Evolutionary conservation across 2,797 vertebrate genomes (phyloP).

Genomic region (Paramormyrops hopkinsi): DNA sequence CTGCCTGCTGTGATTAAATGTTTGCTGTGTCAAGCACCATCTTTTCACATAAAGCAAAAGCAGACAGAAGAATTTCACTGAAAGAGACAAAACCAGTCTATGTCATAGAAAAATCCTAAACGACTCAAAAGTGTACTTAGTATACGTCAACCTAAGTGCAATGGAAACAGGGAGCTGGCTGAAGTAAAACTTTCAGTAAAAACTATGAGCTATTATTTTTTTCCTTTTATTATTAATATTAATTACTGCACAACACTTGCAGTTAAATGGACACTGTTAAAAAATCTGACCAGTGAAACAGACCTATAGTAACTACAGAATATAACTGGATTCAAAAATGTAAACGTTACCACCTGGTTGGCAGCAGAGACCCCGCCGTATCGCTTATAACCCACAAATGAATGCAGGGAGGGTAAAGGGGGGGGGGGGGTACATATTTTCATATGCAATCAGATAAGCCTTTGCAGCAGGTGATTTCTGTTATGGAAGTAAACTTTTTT

Average conservation of each 20-base stretch:
- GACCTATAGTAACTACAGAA: not conserved
- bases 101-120: not conserved
- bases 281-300: not conserved
- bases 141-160: not conserved
- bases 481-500: not conserved
- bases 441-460: not conserved
- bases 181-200: not conserved
- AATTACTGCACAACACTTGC: not conserved
- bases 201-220: not conserved
- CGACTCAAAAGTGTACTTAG: not conserved
- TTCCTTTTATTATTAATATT: not conserved
- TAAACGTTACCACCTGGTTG: not conserved
- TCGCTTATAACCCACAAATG: not conserved
- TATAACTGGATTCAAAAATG: not conserved
- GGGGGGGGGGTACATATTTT: not conserved
- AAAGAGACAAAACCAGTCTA: not conserved
- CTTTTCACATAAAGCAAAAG: not conserved
- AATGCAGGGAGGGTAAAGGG: not conserved
- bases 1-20: conserved; percentile 29
- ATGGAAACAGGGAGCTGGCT: not conserved
- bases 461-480: not conserved
- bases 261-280: not conserved
- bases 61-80: not conserved
- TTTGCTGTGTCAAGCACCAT: not conserved
- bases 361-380: not conserved